These are phyloP conservation scores for Malacosoma neustria DNA, from an alignment of 2,888 invertebrate species.

Conservation along the genomic window DNA sequence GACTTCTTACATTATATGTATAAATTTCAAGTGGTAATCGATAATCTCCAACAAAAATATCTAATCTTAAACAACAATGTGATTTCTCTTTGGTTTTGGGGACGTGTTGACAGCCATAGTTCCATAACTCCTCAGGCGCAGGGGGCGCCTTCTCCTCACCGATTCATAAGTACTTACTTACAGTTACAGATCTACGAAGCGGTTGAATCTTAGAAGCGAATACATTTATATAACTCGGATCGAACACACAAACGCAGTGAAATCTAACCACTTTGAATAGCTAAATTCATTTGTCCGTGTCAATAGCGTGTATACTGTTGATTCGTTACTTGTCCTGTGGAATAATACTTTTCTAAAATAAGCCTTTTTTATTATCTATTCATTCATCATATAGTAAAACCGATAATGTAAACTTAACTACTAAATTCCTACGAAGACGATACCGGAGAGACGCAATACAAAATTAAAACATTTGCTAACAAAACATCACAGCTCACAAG, in stretches of 20 bases:
- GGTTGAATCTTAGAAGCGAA: conserved; percentile 62
- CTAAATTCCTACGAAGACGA: conserved; percentile 48
- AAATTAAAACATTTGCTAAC: conserved; percentile 44
- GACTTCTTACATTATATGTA: conserved; percentile 33
- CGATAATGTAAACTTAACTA: conserved; percentile 48
- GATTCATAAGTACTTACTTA: conserved; percentile 69
- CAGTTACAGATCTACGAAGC: conserved; percentile 72
- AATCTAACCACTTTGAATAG: neutral
- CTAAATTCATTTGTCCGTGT: neutral
- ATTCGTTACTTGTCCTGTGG: neutral
- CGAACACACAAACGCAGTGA: neutral
- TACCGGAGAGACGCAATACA: conserved; percentile 38
- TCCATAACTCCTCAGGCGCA: conserved; percentile 61
- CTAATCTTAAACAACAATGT: conserved; percentile 46
- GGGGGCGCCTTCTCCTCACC: conserved; percentile 32
- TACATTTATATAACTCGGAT: conserved; percentile 15
- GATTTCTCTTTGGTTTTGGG: conserved; percentile 70
- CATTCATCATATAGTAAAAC: conserved; percentile 27
- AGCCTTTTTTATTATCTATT: conserved; percentile 29
- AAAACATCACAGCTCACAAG: conserved; percentile 67
- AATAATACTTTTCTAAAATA: conserved; percentile 14
- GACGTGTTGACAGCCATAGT: conserved; percentile 45
- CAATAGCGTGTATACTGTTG: neutral
- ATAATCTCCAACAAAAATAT: conserved; percentile 53
- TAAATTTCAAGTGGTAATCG: conserved; percentile 46